Conservation (phyloP, 2,797 vertebrate species). For the Hemitrygon akajei region DNA sequence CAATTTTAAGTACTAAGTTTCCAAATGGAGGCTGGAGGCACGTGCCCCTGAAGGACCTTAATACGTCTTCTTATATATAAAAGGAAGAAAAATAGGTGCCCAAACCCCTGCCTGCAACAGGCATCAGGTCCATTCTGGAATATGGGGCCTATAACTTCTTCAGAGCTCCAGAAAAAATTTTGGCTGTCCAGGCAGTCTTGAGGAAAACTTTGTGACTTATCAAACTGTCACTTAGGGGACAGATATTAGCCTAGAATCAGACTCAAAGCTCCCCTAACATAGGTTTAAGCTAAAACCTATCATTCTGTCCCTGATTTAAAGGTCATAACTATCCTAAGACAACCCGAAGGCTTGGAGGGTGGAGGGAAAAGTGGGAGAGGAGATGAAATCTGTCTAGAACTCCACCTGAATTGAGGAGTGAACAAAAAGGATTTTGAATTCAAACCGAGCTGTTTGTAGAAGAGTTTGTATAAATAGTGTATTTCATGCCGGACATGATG, state of each 20-base stretch:
- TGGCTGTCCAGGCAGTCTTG: background rate
- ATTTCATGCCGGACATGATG: background rate
- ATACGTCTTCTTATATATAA: background rate
- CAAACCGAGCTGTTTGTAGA: background rate
- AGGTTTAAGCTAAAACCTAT: background rate
- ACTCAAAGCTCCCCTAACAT: background rate
- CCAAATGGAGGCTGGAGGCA: background rate
- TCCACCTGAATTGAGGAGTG: background rate
- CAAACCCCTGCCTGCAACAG: no score
- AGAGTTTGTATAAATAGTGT: background rate
- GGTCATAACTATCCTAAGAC: no score
- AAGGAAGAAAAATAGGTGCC: background rate
- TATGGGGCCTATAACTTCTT: background rate
- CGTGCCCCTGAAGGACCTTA: background rate
- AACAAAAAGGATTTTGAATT: background rate
- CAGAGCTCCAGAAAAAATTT: background rate
- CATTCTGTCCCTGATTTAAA: background rate
- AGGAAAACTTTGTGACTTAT: background rate
- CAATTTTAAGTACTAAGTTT: background rate
- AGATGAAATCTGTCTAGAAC: background rate
- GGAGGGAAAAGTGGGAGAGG: no score
- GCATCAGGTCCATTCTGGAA: background rate
- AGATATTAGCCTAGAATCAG: no score
- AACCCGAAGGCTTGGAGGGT: background rate
- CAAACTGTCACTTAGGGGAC: background rate